These are phyloP conservation scores for Macrosoma leucophasiata DNA, from an alignment of 2,888 invertebrate species.

Conservation along the genomic window DNA sequence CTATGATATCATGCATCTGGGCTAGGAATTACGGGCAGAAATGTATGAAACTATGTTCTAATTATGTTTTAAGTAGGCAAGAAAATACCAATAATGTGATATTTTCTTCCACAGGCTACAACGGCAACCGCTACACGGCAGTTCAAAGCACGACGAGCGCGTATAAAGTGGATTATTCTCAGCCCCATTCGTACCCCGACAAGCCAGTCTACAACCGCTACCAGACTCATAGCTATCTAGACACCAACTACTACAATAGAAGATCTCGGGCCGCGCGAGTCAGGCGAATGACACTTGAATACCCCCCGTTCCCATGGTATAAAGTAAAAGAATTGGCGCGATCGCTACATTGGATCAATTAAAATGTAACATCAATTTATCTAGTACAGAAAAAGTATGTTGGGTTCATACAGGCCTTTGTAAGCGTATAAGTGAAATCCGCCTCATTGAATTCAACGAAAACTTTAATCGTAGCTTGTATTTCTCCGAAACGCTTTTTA, in stretches of 20 bases:
- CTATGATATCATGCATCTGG: too few species aligned
- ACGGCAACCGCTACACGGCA: constrained; percentile 52
- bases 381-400: constrained; percentile 50
- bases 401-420: constrained; percentile 57
- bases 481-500: constrained; percentile 42
- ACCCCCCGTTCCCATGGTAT: constrained; percentile 86
- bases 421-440: constrained; percentile 25
- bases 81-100: constrained; percentile 1
- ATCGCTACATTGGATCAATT: constrained; percentile 80
- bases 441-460: constrained; percentile 66
- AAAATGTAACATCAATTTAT: constrained; percentile 27
- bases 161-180: constrained; percentile 71
- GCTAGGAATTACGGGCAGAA: too few species aligned
- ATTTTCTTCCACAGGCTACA: constrained; percentile 49
- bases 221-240: constrained; percentile 52
- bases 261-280: constrained; percentile 56
- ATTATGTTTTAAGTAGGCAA: too few species aligned
- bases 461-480: constrained; percentile 26
- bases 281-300: constrained; percentile 55
- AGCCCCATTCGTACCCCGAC: constrained; percentile 56
- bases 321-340: constrained; percentile 82
- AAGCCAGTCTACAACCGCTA: constrained; percentile 68
- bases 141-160: constrained; percentile 65
- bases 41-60: too few species aligned
- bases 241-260: constrained; percentile 61